These are phyloP conservation scores for Siphlonurus alternatus DNA, from an alignment of 2,888 invertebrate genomes.

Conservation along the genomic window DNA sequence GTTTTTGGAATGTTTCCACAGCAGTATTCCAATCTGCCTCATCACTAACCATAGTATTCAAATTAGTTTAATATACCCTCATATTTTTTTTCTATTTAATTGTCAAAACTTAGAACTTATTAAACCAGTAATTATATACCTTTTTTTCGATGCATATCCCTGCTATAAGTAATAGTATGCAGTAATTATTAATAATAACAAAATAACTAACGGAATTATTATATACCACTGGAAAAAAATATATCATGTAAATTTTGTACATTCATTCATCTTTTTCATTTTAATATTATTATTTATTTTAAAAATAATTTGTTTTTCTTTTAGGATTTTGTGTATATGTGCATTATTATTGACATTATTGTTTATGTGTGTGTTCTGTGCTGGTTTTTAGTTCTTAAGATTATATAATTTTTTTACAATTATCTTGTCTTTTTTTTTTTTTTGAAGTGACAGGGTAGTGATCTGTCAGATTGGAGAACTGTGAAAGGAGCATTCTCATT, in stretches of 20 bases:
- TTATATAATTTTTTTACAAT: neutral
- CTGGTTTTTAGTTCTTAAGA: neutral
- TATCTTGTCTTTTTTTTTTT: neutral
- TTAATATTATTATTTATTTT: slow-evolving; percentile 7
- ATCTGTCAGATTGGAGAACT: slow-evolving; percentile 54
- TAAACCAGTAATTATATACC: neutral
- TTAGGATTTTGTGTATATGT: neutral
- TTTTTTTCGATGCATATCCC: neutral
- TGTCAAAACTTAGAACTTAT: neutral
- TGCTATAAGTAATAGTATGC: neutral
- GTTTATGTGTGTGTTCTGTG: neutral
- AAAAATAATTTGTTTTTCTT: neutral
- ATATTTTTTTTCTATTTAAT: neutral
- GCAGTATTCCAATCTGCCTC: slow-evolving; percentile 45
- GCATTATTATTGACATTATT: neutral
- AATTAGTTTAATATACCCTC: neutral
- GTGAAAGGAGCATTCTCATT: slow-evolving; percentile 59
- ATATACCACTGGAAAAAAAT: neutral
- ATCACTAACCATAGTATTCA: slow-evolving; percentile 17
- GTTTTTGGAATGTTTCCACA: slow-evolving; percentile 26
- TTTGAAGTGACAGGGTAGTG: slow-evolving; percentile 6
- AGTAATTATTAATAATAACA: no score
- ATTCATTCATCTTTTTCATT: neutral
- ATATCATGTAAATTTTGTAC: neutral
- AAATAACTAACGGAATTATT: neutral